phyloP scores from a whole-genome alignment of 2,888 invertebrate species.

The Xestia rhomboidea region DNA sequence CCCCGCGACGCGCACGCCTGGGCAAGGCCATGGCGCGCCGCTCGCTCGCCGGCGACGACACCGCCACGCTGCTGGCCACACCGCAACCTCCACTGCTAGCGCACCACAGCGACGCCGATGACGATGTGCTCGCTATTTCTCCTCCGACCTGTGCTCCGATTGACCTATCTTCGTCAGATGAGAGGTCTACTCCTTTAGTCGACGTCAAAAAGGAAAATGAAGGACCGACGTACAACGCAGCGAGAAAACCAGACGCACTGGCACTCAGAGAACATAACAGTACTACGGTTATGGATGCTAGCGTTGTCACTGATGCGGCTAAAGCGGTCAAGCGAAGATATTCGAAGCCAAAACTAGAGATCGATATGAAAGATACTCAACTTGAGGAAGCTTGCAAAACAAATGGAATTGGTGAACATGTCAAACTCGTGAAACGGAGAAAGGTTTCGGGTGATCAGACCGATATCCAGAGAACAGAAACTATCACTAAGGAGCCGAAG shows the following conservation, averaged over 20 bases:
- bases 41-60: constrained; percentile 90
- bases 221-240: constrained; percentile 81
- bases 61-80: constrained; percentile 85
- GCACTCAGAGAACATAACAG: constrained; percentile 85
- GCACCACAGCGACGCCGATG: constrained; percentile 87
- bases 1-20: constrained; percentile 86
- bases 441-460: constrained; percentile 87
- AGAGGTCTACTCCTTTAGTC: constrained; percentile 84
- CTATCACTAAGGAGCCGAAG: constrained; percentile 80
- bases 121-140: constrained; percentile 88
- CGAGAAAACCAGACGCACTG: constrained; percentile 85
- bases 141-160: constrained; percentile 87
- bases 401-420: constrained; percentile 89
- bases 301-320: constrained; percentile 75
- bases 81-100: constrained; percentile 77
- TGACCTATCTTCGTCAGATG: constrained; percentile 88
- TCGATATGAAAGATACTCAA: constrained; percentile 88
- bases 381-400: constrained; percentile 86
- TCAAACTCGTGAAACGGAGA: constrained; percentile 89
- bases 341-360: constrained; percentile 87
- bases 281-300: constrained; percentile 73
- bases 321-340: constrained; percentile 86
- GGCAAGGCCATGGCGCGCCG: constrained; percentile 93
- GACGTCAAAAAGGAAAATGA: constrained; percentile 89
- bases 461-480: constrained; percentile 77